Conservation (phyloP, 2,113 vertebrate genomes). For the Vulpes lagopus region DNA sequence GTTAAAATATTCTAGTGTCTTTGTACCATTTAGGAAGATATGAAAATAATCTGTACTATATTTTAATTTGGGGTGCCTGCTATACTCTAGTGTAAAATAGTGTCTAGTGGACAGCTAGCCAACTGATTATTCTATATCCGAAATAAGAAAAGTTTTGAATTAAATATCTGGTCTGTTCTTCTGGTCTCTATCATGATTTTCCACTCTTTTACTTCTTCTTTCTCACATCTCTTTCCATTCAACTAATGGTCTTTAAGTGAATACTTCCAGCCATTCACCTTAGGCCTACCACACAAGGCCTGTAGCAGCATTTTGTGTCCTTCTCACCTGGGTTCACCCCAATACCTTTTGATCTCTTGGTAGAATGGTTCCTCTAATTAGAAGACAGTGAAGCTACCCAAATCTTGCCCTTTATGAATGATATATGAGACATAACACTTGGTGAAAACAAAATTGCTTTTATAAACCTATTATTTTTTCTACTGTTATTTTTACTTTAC, state of each 20-base stretch:
- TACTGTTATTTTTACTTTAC: background rate
- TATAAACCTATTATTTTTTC: slow-evolving; percentile 29
- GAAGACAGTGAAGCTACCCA: background rate
- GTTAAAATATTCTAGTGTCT: background rate
- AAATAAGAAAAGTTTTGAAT: background rate
- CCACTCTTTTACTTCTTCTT: background rate
- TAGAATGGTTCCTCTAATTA: background rate
- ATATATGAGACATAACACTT: background rate
- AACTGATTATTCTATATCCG: background rate
- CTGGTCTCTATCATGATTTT: background rate
- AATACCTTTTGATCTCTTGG: background rate
- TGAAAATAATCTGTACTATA: background rate
- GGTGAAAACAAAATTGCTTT: background rate
- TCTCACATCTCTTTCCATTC: background rate
- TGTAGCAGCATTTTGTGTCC: background rate
- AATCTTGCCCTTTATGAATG: background rate
- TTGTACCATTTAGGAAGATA: background rate
- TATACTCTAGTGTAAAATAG: background rate
- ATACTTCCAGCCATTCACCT: background rate
- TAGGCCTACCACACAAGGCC: accelerated
- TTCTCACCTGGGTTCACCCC: background rate
- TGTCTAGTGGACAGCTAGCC: background rate
- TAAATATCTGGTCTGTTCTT: background rate
- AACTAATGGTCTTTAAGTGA: background rate
- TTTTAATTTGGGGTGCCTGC: background rate